phyloP scores from a whole-genome alignment of 1,140 invertebrate species.

The Ephestia elutella region DNA sequence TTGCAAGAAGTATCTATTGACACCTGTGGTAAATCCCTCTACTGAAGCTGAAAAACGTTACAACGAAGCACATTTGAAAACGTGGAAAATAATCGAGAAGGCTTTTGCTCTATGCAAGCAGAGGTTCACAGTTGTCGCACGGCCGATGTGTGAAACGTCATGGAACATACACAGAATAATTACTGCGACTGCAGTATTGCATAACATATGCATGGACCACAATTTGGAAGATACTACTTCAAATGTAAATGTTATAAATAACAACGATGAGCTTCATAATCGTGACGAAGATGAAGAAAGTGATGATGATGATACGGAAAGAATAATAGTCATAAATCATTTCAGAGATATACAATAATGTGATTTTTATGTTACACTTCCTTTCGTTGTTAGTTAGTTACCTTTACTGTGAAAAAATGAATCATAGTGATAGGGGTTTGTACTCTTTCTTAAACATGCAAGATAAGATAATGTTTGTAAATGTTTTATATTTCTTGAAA shows the following conservation, averaged over 20 bases:
- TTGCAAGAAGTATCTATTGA: slow-evolving; percentile 26
- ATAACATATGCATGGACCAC: neutral
- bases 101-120: slow-evolving; percentile 16
- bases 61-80: slow-evolving; percentile 15
- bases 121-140: slow-evolving; percentile 7
- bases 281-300: neutral
- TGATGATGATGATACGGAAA: neutral
- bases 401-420: too few relatives aligned
- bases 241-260: neutral
- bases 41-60: slow-evolving; percentile 13
- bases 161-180: neutral
- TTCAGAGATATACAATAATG: too few relatives aligned
- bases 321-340: neutral
- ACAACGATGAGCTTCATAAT: neutral
- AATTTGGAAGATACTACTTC: neutral
- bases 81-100: slow-evolving; percentile 19
- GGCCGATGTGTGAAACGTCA: neutral
- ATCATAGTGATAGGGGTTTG: too few relatives aligned
- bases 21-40: slow-evolving; percentile 27
- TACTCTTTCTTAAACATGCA: too few relatives aligned
- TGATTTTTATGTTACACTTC: too few relatives aligned
- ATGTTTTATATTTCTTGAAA: too few relatives aligned
- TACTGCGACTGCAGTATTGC: neutral
- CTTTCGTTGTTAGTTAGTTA: too few relatives aligned
- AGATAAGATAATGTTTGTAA: too few relatives aligned